These are phyloP conservation scores for Hirundo rustica DNA, from an alignment of 2,797 vertebrate species.

Conservation along the genomic window DNA sequence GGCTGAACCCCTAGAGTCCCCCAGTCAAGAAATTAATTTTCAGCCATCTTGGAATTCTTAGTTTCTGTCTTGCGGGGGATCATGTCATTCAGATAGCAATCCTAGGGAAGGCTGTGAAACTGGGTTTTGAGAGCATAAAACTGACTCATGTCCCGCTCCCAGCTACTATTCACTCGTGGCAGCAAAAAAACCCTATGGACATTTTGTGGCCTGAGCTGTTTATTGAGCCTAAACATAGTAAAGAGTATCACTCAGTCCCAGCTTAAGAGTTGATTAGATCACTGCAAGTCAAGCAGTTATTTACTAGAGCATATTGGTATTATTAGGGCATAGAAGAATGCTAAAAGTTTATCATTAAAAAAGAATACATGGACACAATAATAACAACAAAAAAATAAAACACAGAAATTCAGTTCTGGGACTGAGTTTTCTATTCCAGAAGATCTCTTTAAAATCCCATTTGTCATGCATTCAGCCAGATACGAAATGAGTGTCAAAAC, in stretches of 20 bases:
- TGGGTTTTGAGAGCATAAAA: neutral
- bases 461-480: neutral
- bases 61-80: neutral
- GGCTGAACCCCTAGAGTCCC: neutral
- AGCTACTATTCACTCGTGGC: neutral
- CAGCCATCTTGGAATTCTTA: neutral
- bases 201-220: neutral
- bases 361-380: neutral
- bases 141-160: neutral
- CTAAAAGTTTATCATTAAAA: neutral
- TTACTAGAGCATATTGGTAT: neutral
- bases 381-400: neutral
- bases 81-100: neutral
- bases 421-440: neutral
- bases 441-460: neutral
- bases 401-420: neutral
- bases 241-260: neutral
- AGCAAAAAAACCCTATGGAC: neutral
- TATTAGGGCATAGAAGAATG: neutral
- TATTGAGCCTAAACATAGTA: neutral
- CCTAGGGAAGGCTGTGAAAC: neutral
- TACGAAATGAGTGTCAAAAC: neutral
- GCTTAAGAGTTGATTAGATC: neutral
- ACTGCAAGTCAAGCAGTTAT: neutral
- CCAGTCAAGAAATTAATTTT: neutral